These are phyloP conservation scores for Capitulum mitella DNA, from an alignment of 2,888 invertebrate species.

Conservation along the genomic window DNA sequence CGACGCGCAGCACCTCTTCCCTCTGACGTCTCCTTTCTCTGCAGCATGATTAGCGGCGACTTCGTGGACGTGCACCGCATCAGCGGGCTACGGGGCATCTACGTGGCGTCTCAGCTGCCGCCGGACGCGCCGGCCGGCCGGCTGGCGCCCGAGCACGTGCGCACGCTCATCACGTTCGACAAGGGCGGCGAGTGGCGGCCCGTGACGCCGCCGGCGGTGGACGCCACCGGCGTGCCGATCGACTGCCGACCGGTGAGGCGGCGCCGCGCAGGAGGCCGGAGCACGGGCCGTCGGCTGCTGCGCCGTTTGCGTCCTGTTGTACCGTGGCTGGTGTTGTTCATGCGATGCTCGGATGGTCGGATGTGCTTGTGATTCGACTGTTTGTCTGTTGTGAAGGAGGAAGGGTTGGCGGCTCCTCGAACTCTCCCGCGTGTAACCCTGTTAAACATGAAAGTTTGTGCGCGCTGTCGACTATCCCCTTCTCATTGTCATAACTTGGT, in stretches of 20 bases:
- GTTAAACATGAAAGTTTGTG: too few species aligned
- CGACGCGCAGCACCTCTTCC: too few species aligned
- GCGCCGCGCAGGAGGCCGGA: neutral
- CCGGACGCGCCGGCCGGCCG: slow-evolving; percentile 47
- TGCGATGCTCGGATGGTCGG: too few species aligned
- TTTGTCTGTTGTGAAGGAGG: too few species aligned
- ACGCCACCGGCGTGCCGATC: slow-evolving; percentile 59
- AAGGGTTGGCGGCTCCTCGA: too few species aligned
- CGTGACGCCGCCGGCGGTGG: slow-evolving; percentile 61
- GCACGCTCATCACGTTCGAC: slow-evolving; percentile 74
- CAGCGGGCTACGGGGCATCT: slow-evolving; percentile 76
- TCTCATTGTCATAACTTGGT: too few species aligned
- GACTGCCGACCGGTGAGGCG: slow-evolving; percentile 53
- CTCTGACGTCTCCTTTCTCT: too few species aligned
- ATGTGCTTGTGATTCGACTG: too few species aligned
- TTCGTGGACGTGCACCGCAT: slow-evolving; percentile 84
- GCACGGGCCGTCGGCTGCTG: neutral
- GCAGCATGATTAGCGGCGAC: slow-evolving; percentile 59
- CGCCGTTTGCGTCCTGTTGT: too few species aligned
- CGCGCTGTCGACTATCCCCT: too few species aligned
- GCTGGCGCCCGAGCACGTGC: slow-evolving; percentile 59
- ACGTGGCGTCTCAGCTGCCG: slow-evolving; percentile 73
- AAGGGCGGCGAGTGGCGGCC: slow-evolving; percentile 76
- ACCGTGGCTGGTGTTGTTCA: too few species aligned
- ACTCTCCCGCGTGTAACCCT: too few species aligned